Base-by-base conservation (phyloP, 1,140 invertebrate genomes). In the Apis dorsata region DNA sequence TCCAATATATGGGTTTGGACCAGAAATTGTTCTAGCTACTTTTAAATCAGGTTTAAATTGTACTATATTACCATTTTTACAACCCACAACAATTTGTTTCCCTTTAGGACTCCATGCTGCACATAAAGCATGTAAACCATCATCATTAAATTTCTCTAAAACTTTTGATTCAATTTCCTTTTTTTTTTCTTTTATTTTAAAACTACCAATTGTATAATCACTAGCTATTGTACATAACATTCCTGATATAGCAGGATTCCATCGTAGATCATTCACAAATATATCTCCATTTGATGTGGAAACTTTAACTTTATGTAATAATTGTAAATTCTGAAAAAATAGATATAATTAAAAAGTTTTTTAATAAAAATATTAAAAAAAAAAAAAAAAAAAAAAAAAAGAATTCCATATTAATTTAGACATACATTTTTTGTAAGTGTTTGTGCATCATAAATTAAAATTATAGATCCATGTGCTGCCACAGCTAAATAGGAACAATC, bases 91-190 rank as follows among this genome's bases (percentile, higher is more conserved):
- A 28, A 97, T 88, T 90, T 97, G 97, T 88, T 97, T 97, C 5
- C 97, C 97, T 92, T 97, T 97, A 4, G 96, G 97, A 92, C 96
- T 97, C 97, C 97, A 97, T 62, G 95, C 95, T 19, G 96, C 89
- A 78, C 95, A 95, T 2, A 92, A 74, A 12, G 91, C 90, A 62
- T 93, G 91, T 1, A 92, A 11, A 7, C 85, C 88, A 15, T 86
- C 83, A 19, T 85, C 88, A 11, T 87, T 83, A 12, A 91, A n/a
- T 83, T 86, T 91, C 72, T 91, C 88, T 72, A 92, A 73, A 59
- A 85, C 88, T 59, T 90, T 75, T 62, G 92, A 62, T 69, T 84
- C 83, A 57, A 89, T 77, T 53, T 87, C 62, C 73, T 88, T 90
- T 73, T 91, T 90, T 10, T 93, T 90, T 12, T 80, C 80, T 68